phyloP scores from a whole-genome alignment of 2,888 invertebrate species.

The Osedax frankpressi region DNA sequence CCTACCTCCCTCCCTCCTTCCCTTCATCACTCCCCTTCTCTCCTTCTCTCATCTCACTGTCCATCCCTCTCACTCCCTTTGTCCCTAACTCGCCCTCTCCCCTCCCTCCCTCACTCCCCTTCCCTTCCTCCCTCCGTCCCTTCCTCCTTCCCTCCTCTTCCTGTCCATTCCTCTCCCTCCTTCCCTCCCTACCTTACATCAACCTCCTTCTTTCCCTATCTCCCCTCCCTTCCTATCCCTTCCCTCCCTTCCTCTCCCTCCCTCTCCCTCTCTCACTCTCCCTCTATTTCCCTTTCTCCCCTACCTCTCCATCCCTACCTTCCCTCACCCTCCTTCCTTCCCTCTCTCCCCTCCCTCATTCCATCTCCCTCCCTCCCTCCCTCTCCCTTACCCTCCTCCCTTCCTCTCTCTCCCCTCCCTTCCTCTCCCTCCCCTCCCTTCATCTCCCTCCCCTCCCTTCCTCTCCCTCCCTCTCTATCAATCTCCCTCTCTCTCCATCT shows the following conservation, averaged over 20 bases:
- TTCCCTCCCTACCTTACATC: no score
- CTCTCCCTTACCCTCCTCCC: background rate
- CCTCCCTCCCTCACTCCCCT: no score
- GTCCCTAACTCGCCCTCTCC: background rate
- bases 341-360: background rate
- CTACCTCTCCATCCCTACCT: background rate
- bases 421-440: background rate
- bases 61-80: background rate
- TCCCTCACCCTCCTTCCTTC: background rate
- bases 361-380: background rate
- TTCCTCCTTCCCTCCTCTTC: no score
- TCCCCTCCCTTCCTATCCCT: no score
- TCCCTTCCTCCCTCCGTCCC: no score
- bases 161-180: no score
- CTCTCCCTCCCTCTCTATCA: background rate
- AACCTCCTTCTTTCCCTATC: no score
- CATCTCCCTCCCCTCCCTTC: background rate
- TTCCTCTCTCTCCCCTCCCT: background rate
- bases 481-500: background rate
- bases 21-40: background rate
- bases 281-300: background rate
- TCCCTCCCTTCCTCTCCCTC: no score
- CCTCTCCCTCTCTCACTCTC: no score
- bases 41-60: background rate
- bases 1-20: background rate